Base-by-base conservation (phyloP, 2,797 vertebrate genomes). In the Knipowitschia caucasica region DNA sequence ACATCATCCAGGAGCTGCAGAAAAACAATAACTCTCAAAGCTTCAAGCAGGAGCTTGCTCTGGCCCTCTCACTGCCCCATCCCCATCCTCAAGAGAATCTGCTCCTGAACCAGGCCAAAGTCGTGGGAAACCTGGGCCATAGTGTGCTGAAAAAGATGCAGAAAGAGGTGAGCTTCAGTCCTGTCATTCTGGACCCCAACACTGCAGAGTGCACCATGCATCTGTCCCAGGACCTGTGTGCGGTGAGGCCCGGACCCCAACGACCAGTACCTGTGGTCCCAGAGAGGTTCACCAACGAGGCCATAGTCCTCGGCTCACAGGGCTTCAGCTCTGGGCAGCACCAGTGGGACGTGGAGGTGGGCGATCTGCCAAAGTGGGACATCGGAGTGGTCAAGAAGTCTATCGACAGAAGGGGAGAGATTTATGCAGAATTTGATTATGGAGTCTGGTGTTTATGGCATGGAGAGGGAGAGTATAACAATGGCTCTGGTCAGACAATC, bases 271-370 rank as follows among this genome's bases (percentile, higher is more conserved):
- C 44, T 46, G 25, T 46, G 25, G 25, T 29, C 15, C 26, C 44
- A 46, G 44, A 46, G 15, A 46, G 44, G 18, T 18, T 46, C 15
- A 46, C 44, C 15, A 30, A 46, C 5, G 26, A 46, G 9, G 8
- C 44, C 15, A 46, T 12, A 1, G 9, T 46, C 44, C 26, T 46
- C 25, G 44, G 25, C 15, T 29, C 44, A 1, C 7, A 46, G 44
- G 43, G 44, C 26, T 29, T 46, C 26, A 46, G 6, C 15, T 20
- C 14, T 0, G 26, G 44, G 15, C 12, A 7, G 26, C 44, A 29
- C 44, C 44, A 46, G 43, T 45, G 43, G 25, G 43, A 45, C 25
- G 43, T 45, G 25, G 40, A 43, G 40, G 40, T 43, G 40, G 42
- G 42, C 4, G 42, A 44, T n/a, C 42, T 15, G 14, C 42, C 42